A percentile compares a stretch with the other conserved stretches of the same genome.
phyloP scores from a whole-genome alignment of 2,888 invertebrate genomes.

The Abrostola tripartita region DNA sequence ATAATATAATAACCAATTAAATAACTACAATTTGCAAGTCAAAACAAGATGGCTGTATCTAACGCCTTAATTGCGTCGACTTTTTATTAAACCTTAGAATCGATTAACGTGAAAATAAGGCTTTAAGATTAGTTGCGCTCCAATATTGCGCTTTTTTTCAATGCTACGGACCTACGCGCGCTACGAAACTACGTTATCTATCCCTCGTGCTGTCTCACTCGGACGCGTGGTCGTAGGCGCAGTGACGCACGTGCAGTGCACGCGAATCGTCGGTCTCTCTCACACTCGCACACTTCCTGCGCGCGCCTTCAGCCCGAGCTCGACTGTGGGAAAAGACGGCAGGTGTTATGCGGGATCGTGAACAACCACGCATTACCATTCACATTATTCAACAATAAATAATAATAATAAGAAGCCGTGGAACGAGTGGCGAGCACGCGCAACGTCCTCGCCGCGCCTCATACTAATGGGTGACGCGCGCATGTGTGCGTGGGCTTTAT shows the following conservation, averaged over 20 bases:
- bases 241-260: constrained; percentile 79
- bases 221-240: constrained; percentile 57
- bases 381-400: constrained; percentile 89
- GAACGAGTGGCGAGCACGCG: constrained; percentile 88
- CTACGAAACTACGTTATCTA: constrained; percentile 63
- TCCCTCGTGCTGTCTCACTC: constrained; percentile 69
- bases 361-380: constrained; percentile 89
- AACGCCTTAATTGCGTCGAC: constrained; percentile 23
- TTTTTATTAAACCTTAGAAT: constrained; percentile 26
- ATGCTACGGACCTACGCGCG: constrained; percentile 50
- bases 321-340: constrained; percentile 89
- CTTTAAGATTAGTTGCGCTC: constrained; percentile 31
- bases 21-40: constrained; percentile 40
- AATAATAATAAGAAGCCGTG: constrained; percentile 88
- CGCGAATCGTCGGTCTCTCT: constrained; percentile 74
- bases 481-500: constrained; percentile 69
- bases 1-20: constrained; percentile 41
- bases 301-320: constrained; percentile 78
- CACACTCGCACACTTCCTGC: constrained; percentile 83
- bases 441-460: constrained; percentile 76
- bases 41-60: constrained; percentile 16
- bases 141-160: constrained; percentile 38
- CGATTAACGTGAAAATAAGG: constrained; percentile 38
- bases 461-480: constrained; percentile 78
- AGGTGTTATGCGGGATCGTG: constrained; percentile 89